Percentiles rank a stretch among this genome's conserved stretches.
Evolutionary conservation across 2,113 vertebrate species (phyloP).

Genomic region (Chionomys nivalis): DNA sequence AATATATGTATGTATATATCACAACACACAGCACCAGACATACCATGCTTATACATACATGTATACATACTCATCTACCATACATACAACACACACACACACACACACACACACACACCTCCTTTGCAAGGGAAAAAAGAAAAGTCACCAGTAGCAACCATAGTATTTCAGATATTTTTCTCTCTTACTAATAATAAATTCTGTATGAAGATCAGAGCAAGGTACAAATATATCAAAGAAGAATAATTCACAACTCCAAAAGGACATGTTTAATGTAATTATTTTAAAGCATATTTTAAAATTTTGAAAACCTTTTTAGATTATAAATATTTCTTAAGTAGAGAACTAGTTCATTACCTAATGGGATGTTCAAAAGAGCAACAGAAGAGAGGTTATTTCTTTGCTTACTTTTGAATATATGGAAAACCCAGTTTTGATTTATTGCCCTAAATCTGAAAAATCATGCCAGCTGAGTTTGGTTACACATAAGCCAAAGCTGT

Average conservation of each 20-base stretch:
- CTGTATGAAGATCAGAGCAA: not conserved
- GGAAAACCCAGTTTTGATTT: not conserved
- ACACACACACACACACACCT: not conserved
- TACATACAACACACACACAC: not conserved
- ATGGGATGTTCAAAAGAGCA: not conserved
- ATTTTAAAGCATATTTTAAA: not conserved
- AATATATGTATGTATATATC: no score
- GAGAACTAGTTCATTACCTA: not conserved
- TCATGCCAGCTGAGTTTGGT: not conserved
- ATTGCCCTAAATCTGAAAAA: constrained; percentile 21
- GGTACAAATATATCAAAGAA: not conserved
- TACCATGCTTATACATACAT: not conserved
- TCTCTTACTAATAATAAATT: not conserved
- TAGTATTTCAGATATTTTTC: not conserved
- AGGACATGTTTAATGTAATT: not conserved
- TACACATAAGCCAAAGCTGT: not conserved
- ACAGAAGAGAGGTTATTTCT: not conserved
- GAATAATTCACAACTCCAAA: not conserved
- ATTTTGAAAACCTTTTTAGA: not conserved
- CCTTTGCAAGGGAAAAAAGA: not conserved
- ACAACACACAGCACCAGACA: not conserved
- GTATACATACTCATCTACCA: not conserved
- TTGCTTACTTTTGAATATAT: constrained; percentile 15
- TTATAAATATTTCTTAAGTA: not conserved
- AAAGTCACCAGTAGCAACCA: not conserved